Base-by-base conservation (phyloP, 2,113 vertebrate species). In the Oncorhynchus kisutch region DNA sequence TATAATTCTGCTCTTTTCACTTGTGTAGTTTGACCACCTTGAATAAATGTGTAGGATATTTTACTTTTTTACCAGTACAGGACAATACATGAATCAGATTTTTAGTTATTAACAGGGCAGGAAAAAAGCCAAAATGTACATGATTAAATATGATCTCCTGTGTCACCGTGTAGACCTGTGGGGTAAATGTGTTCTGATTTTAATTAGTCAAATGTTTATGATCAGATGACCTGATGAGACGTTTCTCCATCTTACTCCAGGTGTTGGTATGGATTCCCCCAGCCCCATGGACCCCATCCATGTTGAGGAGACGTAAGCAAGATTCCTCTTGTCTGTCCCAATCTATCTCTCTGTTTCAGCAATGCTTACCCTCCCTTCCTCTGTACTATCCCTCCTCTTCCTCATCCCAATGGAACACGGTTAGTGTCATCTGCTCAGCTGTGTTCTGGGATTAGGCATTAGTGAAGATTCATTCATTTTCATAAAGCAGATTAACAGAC, bases 211-310 rank as follows among this genome's bases (percentile, higher is more conserved):
- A 16, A 8, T 8, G 34, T 54, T 54, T 16, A 18, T 14, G 1
- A 3, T 25, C 22, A 64, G 7, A 64, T 64, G 2, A 12, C 3
- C 27, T 77, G 1, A 64, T 39, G 3, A 29, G 5, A 65, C 18
- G 0, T 34, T 34, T 22, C 24, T 57, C 2, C 49, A 2, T 18
- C 18, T 67, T 70, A 18, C 68, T 74, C 2, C 84, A 98, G 96
- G 96, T 73, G 90, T 97, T 4, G 94, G 94, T 70, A 85, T 95
- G 91, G 96, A 97, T 71, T 93, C 86, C 39, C 94, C 94, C 0
- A 94, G 93, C 54, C 93, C 94, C 51, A 34, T 94, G 85, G 95
- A 97, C 29, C 48, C 83, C 1, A 60, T 82, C 2, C 90, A 88
- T 74, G 84, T 94, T 14, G 94, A 95, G 3, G 90, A 95, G 20